Conservation (phyloP, 2,888 invertebrate species). For the Conops quadrifasciatus region DNA sequence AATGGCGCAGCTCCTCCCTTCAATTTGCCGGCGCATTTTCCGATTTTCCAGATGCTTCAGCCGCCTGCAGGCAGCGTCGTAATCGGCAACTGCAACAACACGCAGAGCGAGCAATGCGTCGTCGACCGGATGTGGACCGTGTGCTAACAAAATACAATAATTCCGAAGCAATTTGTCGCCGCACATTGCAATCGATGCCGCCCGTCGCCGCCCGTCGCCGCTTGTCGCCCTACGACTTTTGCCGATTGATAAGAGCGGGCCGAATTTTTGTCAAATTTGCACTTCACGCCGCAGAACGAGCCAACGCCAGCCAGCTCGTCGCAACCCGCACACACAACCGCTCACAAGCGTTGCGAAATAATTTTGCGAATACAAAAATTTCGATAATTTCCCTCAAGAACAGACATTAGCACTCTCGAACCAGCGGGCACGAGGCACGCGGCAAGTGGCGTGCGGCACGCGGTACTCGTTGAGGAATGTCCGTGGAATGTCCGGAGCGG, state of each 20-base stretch:
- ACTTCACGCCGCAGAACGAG: slow-evolving; percentile 44
- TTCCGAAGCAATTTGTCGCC: slow-evolving; percentile 60
- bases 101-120: slow-evolving; percentile 32
- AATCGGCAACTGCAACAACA: slow-evolving; percentile 36
- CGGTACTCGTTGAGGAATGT: not conserved
- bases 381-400: slow-evolving; percentile 62
- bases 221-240: not conserved
- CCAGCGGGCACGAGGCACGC: too few species aligned
- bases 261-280: slow-evolving; percentile 56
- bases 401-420: slow-evolving; percentile 52
- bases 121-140: slow-evolving; percentile 45
- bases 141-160: slow-evolving; percentile 62
- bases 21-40: not conserved
- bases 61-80: not conserved
- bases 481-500: slow-evolving; percentile 4
- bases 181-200: too few species aligned
- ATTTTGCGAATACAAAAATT: slow-evolving; percentile 49
- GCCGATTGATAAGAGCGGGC: slow-evolving; percentile 11
- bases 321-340: not conserved
- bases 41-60: not conserved
- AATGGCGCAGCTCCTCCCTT: not conserved
- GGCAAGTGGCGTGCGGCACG: too few species aligned
- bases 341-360: slow-evolving; percentile 29
- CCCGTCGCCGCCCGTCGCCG: slow-evolving; percentile 32
- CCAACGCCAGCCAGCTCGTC: not conserved